Conservation (phyloP, 2,113 vertebrate species). For the Sciurus niger region DNA sequence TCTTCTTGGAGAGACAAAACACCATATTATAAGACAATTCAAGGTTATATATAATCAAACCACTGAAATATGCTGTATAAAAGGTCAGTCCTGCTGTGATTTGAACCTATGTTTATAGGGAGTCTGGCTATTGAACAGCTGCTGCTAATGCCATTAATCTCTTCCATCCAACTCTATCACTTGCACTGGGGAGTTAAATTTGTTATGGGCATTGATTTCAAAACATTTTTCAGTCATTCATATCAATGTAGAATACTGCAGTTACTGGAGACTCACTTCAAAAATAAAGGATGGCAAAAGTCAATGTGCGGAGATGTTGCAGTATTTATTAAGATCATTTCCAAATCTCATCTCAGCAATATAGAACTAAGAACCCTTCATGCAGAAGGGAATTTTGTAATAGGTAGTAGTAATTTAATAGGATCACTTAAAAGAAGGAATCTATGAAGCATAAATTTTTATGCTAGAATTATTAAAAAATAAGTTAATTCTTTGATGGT, state of each 20-base stretch:
- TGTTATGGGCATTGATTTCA: conserved; percentile 5
- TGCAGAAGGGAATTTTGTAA: background rate
- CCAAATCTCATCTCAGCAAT: background rate
- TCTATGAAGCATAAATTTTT: background rate
- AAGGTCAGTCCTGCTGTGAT: background rate
- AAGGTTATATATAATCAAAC: background rate
- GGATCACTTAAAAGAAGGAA: background rate
- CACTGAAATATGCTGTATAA: background rate
- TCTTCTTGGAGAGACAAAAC: background rate
- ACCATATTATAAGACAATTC: background rate
- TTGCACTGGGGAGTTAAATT: conserved; percentile 20
- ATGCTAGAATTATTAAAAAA: background rate
- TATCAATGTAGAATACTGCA: background rate
- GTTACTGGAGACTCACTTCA: background rate
- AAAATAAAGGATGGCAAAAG: background rate
- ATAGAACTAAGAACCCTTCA: background rate
- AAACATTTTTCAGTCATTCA: conserved; percentile 31
- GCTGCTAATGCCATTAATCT: background rate
- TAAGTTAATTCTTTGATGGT: background rate
- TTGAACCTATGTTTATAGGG: background rate
- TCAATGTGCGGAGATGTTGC: background rate
- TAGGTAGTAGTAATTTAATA: background rate
- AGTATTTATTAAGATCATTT: background rate
- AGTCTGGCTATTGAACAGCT: conserved; percentile 19
- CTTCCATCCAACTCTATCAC: background rate